Evolutionary conservation across 2,797 vertebrate species (phyloP).

Genomic region (Poeciliopsis presidionis): DNA sequence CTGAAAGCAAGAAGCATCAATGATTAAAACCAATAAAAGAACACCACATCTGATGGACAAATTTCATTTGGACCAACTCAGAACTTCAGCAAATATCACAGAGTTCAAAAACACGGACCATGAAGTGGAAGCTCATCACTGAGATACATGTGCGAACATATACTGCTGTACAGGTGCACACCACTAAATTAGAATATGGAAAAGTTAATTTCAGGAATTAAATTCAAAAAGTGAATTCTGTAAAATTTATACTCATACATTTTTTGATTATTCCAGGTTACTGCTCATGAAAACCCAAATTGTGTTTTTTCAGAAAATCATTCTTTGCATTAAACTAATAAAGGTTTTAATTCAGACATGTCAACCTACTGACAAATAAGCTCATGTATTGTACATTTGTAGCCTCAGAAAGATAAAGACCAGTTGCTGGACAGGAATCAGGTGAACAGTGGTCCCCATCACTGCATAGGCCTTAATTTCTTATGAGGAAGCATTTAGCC

Average conservation of each 20-base stretch:
- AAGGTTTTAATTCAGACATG: neutral
- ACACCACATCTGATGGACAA: fast-evolving
- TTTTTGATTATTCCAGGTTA: neutral
- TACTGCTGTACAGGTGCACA: neutral
- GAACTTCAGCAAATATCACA: slow-evolving; percentile 80
- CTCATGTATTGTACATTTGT: neutral
- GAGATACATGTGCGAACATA: slow-evolving; percentile 8
- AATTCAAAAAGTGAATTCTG: neutral
- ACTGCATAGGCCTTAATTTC: neutral
- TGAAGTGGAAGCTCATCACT: slow-evolving; percentile 83
- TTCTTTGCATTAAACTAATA: neutral
- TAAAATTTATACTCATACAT: neutral
- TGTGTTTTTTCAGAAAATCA: neutral
- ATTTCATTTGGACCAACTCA: slow-evolving; percentile 58
- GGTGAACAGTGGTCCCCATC: neutral
- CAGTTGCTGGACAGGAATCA: neutral
- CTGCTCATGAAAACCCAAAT: neutral
- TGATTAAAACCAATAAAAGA: neutral
- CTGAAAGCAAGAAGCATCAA: slow-evolving; percentile 62
- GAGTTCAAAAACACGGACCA: slow-evolving; percentile 84
- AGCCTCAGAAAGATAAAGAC: neutral
- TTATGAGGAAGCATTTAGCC: neutral
- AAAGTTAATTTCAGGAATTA: neutral
- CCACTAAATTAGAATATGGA: neutral
- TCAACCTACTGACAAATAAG: neutral